A percentile compares a stretch with the other conserved stretches of the same genome.
Conservation (phyloP, 2,113 vertebrate genomes). For the Brachypodius melanocephalos region DNA sequence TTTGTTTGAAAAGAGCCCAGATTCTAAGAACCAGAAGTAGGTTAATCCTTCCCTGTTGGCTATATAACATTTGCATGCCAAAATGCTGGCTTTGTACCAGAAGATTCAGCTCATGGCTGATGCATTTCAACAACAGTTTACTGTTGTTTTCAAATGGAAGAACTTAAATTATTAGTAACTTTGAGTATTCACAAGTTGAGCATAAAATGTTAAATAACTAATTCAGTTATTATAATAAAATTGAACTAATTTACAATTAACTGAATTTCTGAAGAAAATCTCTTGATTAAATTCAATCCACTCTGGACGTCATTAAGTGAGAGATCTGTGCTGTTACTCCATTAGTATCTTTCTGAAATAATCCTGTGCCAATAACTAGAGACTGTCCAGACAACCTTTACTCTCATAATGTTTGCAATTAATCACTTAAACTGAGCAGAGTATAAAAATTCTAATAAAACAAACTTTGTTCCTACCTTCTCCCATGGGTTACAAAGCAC, state of each 20-base stretch:
- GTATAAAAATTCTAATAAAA: background rate
- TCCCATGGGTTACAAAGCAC: background rate
- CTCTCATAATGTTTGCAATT: background rate
- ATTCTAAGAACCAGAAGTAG: background rate
- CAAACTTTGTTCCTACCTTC: background rate
- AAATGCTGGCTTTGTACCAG: background rate
- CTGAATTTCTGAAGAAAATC: background rate
- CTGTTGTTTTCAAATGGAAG: background rate
- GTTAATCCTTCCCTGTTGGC: background rate
- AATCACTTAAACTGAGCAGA: background rate
- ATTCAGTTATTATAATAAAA: background rate
- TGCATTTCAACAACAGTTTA: background rate
- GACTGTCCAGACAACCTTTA: background rate
- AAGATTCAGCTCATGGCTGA: background rate
- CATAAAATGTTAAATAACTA: background rate
- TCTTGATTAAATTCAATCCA: background rate
- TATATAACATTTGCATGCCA: background rate
- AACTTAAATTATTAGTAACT: background rate
- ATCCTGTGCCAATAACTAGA: background rate
- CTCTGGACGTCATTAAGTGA: background rate
- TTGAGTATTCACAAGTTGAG: background rate
- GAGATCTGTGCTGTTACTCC: background rate
- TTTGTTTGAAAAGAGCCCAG: background rate
- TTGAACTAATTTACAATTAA: background rate
- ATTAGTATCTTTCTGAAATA: background rate